Evolutionary conservation across 2,888 invertebrate genomes (phyloP).

Genomic region (Oscheius sp.): DNA sequence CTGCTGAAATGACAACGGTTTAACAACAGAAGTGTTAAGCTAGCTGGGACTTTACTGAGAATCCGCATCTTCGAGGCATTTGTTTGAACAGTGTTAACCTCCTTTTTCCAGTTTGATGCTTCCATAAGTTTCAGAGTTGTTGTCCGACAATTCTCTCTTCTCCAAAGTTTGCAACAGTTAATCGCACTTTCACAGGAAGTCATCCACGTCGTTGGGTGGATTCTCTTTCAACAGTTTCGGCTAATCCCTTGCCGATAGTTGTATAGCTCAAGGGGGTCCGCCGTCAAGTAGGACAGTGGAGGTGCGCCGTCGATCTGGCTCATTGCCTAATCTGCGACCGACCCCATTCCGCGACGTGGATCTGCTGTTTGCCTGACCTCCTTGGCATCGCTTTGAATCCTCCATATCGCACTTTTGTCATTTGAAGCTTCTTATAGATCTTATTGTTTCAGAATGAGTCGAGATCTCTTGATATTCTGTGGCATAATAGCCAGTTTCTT

Average conservation of each 20-base stretch:
- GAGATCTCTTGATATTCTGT: background rate
- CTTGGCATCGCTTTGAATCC: conserved; percentile 19
- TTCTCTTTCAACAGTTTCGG: conserved; percentile 18
- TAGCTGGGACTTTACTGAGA: no score
- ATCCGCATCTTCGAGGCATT: no score
- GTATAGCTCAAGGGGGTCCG: conserved; percentile 25
- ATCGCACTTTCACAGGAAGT: no score
- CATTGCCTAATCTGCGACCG: conserved; percentile 30
- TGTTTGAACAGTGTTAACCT: no score
- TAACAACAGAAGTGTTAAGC: no score
- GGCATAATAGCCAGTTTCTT: background rate
- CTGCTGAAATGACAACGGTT: no score
- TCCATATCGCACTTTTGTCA: conserved; percentile 24
- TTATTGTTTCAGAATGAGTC: background rate
- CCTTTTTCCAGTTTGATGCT: no score
- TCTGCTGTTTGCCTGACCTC: conserved; percentile 30
- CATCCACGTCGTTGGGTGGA: background rate
- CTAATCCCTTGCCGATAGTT: conserved; percentile 28
- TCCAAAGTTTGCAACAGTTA: no score
- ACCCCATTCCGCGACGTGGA: conserved; percentile 29
- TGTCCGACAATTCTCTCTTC: no score
- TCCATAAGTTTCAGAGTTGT: no score
- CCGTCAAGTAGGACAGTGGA: conserved; percentile 20
- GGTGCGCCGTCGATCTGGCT: conserved; percentile 28
- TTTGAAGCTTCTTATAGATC: background rate